Conservation (phyloP, 2,888 invertebrate genomes). For the Megaustenia siamemsis region DNA sequence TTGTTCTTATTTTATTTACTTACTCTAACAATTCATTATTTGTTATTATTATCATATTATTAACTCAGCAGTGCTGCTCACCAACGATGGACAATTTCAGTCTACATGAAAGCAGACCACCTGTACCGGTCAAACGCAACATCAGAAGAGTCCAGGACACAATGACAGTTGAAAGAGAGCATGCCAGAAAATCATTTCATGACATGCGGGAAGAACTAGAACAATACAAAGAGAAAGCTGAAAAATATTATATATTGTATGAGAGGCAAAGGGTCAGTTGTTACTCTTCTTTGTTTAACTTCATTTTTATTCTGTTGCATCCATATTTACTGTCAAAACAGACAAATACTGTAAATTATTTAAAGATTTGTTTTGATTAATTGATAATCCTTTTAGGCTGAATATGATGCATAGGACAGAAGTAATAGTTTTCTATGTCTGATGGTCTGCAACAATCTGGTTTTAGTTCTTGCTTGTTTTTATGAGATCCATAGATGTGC, state of each 20-base stretch:
- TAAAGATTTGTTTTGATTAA: too few relatives aligned
- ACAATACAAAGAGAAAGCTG: constrained; percentile 3
- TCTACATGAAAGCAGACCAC: background rate
- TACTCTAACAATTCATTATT: background rate
- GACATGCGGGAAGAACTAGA: background rate
- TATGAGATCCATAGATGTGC: too few relatives aligned
- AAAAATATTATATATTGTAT: background rate
- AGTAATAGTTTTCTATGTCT: too few relatives aligned
- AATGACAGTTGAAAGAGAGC: background rate
- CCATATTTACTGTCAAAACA: too few relatives aligned
- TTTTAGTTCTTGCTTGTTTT: too few relatives aligned
- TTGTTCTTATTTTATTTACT: background rate
- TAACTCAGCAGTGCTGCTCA: background rate
- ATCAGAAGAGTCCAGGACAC: background rate
- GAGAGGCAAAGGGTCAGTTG: constrained; percentile 1
- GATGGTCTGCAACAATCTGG: too few relatives aligned
- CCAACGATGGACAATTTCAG: background rate
- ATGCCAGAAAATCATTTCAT: background rate
- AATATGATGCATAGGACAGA: too few relatives aligned
- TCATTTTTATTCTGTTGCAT: too few relatives aligned
- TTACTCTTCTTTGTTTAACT: background rate
- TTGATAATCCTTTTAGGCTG: too few relatives aligned
- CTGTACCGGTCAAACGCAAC: background rate
- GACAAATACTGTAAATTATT: too few relatives aligned
- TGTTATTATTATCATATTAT: background rate